phyloP scores from a whole-genome alignment of 2,113 vertebrate species.

The Spheniscus mendiculus region DNA sequence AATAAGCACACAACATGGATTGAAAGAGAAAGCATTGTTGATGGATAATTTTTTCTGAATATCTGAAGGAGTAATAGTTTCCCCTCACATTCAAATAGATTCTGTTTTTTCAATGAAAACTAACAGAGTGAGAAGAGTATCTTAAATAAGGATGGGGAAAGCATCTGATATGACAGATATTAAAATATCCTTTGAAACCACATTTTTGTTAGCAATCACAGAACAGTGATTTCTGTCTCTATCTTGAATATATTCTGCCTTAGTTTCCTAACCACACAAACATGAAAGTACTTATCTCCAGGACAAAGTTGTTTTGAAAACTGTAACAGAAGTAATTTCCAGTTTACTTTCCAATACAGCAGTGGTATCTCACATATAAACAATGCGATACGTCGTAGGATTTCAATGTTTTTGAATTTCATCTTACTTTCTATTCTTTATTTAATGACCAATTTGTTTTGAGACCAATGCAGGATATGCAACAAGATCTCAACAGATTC shows the following conservation, averaged over 20 bases:
- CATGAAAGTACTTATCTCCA: neutral
- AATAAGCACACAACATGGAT: neutral
- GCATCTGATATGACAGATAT: neutral
- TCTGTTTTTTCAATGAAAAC: neutral
- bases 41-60: neutral
- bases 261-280: neutral
- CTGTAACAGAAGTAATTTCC: neutral
- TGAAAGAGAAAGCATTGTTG: neutral
- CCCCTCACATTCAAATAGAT: neutral
- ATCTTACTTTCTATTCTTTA: neutral
- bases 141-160: neutral
- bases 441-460: neutral
- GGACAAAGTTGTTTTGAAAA: neutral
- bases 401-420: neutral
- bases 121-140: neutral
- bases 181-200: neutral
- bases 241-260: neutral
- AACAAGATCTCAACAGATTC: neutral
- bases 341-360: neutral
- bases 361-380: neutral
- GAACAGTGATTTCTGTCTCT: neutral
- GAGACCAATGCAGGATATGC: neutral
- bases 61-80: neutral
- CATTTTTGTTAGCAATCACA: neutral
- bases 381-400: neutral